A percentile compares a stretch with the other conserved stretches of the same genome.
These are phyloP conservation scores for Dynastes tityus DNA, from an alignment of 2,888 invertebrate species.

Conservation along the genomic window DNA sequence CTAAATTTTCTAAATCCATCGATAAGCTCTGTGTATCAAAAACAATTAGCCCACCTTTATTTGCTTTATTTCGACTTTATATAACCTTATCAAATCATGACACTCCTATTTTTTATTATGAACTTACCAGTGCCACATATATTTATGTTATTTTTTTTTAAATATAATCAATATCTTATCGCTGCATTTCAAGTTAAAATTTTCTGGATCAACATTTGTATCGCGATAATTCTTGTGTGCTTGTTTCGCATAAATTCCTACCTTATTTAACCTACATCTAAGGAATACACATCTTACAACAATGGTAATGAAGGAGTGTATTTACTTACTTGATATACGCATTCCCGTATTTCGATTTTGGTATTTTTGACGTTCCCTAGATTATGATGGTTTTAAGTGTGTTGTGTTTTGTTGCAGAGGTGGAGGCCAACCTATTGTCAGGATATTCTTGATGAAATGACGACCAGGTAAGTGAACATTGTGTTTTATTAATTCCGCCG, in stretches of 20 bases:
- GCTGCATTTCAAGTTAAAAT: conserved; percentile 45
- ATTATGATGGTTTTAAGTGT: conserved; percentile 30
- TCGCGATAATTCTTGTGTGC: conserved; percentile 45
- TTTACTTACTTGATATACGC: conserved; percentile 39
- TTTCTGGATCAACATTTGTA: conserved; percentile 46
- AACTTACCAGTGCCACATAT: conserved; percentile 43
- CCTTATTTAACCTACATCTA: conserved; percentile 52
- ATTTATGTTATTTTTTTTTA: conserved; percentile 48
- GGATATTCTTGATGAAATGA: conserved; percentile 63
- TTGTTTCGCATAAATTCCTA: conserved; percentile 48
- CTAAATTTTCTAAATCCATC: conserved; percentile 28
- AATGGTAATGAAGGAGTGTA: conserved; percentile 55
- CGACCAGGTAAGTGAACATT: conserved; percentile 63
- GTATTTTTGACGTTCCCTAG: conserved; percentile 19
- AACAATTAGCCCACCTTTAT: conserved; percentile 51
- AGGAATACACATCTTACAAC: conserved; percentile 46
- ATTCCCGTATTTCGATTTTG: conserved; percentile 35
- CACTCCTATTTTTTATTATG: conserved; percentile 44
- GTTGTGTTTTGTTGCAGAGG: conserved; percentile 61
- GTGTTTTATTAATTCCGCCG: conserved; percentile 35
- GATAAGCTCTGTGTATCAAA: conserved; percentile 44
- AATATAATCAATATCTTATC: conserved; percentile 47
- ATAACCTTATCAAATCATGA: conserved; percentile 43
- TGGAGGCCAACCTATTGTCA: conserved; percentile 58
- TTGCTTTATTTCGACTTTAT: conserved; percentile 39